Evolutionary conservation across 2,888 invertebrate genomes (phyloP).

Genomic region (Oscheius myriophilus): DNA sequence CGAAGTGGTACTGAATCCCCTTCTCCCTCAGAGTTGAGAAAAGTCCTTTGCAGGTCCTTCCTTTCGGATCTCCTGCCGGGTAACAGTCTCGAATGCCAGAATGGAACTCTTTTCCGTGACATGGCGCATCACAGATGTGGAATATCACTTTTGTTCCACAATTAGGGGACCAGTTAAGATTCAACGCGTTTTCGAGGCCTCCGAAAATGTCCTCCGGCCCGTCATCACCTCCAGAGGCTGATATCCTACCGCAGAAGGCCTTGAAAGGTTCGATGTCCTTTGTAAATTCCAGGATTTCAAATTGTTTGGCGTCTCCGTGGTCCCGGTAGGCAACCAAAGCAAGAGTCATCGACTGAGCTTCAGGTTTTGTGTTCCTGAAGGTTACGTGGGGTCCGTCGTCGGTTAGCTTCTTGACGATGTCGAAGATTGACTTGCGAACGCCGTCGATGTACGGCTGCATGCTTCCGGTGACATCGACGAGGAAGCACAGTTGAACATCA

Average conservation of each 20-base stretch:
- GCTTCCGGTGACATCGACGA: conserved; percentile 7
- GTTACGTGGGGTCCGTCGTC: no score
- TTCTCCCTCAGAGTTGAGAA: conserved; percentile 2
- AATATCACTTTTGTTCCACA: conserved; percentile 33
- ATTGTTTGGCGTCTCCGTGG: conserved; percentile 11
- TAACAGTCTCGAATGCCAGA: conserved; percentile 1
- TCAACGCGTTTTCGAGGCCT: conserved; percentile 26
- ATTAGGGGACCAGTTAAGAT: conserved; percentile 25
- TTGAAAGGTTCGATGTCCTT: not conserved
- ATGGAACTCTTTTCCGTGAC: conserved; percentile 26
- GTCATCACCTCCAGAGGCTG: conserved; percentile 27
- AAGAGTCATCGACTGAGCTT: conserved; percentile 8
- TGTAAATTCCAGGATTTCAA: conserved; percentile 12
- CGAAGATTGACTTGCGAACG: not conserved
- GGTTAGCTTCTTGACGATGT: not conserved
- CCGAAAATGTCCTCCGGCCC: conserved; percentile 33
- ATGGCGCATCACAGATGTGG: conserved; percentile 34
- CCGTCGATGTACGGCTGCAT: not conserved
- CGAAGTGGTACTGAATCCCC: conserved; percentile 36
- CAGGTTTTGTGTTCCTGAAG: not conserved
- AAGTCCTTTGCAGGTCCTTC: conserved; percentile 8
- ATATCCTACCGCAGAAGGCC: not conserved
- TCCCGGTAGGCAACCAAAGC: conserved; percentile 35
- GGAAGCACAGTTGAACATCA: conserved; percentile 3
- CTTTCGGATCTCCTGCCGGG: conserved; percentile 32